Percentiles rank a stretch among this genome's conserved stretches.
phyloP scores from a whole-genome alignment of 2,888 invertebrate genomes.

The Drosophila birchii region DNA sequence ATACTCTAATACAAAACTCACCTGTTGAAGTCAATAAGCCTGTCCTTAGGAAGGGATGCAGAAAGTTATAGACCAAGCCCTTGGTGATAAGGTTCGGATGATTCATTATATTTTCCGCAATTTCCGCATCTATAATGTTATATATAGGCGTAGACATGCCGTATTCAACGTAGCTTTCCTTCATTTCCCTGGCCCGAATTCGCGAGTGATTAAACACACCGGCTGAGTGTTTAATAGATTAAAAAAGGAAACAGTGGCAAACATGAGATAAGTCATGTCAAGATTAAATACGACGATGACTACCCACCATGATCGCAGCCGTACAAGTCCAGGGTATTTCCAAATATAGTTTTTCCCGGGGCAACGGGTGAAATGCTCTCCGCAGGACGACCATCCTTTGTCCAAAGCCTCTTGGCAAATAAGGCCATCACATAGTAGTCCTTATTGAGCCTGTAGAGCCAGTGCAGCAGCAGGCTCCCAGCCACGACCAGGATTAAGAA shows the following conservation, averaged over 20 bases:
- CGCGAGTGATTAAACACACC: constrained; percentile 60
- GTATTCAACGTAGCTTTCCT: constrained; percentile 68
- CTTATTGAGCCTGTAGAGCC: constrained; percentile 62
- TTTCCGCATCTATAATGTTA: constrained; percentile 74
- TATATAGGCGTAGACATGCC: constrained; percentile 53
- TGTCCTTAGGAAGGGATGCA: constrained; percentile 72
- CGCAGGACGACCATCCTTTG: constrained; percentile 67
- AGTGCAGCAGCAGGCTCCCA: constrained; percentile 39
- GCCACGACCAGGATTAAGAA: constrained; percentile 45
- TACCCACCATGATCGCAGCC: constrained; percentile 53
- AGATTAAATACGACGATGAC: neutral
- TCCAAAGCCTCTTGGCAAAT: constrained; percentile 65
- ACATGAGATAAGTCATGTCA: neutral
- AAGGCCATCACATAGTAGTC: constrained; percentile 59
- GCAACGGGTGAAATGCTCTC: constrained; percentile 61
- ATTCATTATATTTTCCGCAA: constrained; percentile 72
- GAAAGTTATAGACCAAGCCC: constrained; percentile 66
- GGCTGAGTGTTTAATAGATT: constrained; percentile 43
- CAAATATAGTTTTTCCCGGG: constrained; percentile 73
- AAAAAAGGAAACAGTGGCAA: neutral
- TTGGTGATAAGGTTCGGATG: constrained; percentile 74
- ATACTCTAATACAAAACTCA: neutral
- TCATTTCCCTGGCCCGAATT: constrained; percentile 3
- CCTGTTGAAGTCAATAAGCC: constrained; percentile 76
- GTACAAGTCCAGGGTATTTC: constrained; percentile 74